Evolutionary conservation across 2,888 invertebrate genomes (phyloP).

Genomic region (Chironomus tentans): DNA sequence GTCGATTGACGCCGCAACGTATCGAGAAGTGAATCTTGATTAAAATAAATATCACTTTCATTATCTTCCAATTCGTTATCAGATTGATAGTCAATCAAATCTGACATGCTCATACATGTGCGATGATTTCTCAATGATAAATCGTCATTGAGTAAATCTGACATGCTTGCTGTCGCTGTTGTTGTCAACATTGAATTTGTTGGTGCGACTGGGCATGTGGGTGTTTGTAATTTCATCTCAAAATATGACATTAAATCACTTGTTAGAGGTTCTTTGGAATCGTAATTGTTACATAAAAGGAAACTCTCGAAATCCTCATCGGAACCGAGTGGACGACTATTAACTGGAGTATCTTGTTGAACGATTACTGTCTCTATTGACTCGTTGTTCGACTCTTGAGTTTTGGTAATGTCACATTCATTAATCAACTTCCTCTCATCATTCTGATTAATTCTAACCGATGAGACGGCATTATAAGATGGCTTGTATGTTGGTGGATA

Average conservation of each 20-base stretch:
- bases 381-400: slow-evolving; percentile 11
- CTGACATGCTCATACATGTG: slow-evolving; percentile 30
- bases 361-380: background rate
- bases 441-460: background rate
- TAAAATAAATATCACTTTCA: slow-evolving; percentile 36
- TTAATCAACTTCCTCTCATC: background rate
- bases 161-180: slow-evolving; percentile 34
- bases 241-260: slow-evolving; percentile 41
- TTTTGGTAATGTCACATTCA: background rate
- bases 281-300: slow-evolving; percentile 37
- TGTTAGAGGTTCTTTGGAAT: slow-evolving; percentile 36
- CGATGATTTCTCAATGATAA: slow-evolving; percentile 13
- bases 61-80: slow-evolving; percentile 31
- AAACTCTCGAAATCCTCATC: slow-evolving; percentile 41
- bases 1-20: slow-evolving; percentile 21
- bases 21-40: slow-evolving; percentile 30
- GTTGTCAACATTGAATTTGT: slow-evolving; percentile 29
- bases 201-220: background rate
- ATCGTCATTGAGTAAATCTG: slow-evolving; percentile 32
- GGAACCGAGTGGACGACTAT: slow-evolving; percentile 27
- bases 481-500: slow-evolving; percentile 4
- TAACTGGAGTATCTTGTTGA: slow-evolving; percentile 33
- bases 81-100: slow-evolving; percentile 29
- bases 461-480: slow-evolving; percentile 16
- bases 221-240: slow-evolving; percentile 38